Percentiles rank a stretch among this genome's conserved stretches.
Conservation (phyloP, 2,888 invertebrate species). For the Capitulum mitella region DNA sequence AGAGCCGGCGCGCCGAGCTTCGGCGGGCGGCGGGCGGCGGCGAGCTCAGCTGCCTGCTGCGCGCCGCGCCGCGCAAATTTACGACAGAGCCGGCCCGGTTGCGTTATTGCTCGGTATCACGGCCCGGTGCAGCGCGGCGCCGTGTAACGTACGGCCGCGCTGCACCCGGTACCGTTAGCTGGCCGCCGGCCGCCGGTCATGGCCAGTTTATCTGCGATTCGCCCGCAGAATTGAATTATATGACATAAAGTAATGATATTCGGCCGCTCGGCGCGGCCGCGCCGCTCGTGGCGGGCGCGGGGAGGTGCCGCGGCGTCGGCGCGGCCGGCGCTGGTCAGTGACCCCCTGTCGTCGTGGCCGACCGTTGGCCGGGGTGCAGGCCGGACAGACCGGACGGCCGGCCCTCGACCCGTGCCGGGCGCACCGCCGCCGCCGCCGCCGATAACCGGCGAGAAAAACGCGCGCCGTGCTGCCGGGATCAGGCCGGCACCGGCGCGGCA, state of each 20-base stretch:
- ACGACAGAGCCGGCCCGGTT: too few relatives aligned
- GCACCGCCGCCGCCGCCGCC: too few relatives aligned
- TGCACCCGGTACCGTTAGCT: background rate
- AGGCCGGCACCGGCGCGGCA: too few relatives aligned
- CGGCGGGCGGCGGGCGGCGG: too few relatives aligned
- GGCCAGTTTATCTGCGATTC: background rate
- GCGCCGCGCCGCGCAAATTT: too few relatives aligned
- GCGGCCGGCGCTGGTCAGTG: background rate
- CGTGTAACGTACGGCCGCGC: too few relatives aligned
- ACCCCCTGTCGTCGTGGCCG: background rate
- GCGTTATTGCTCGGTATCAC: too few relatives aligned
- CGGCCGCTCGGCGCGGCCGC: background rate
- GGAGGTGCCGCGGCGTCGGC: background rate
- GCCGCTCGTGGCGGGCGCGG: background rate
- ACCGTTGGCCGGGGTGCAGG: background rate
- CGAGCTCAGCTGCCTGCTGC: too few relatives aligned
- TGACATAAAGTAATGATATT: constrained; percentile 9
- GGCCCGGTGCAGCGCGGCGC: too few relatives aligned
- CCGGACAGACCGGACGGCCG: background rate
- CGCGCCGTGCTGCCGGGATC: too few relatives aligned
- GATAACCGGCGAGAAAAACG: too few relatives aligned
- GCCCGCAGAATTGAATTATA: constrained; percentile 7
- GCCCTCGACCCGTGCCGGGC: background rate
- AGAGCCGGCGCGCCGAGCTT: too few relatives aligned
- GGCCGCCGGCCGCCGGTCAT: background rate